phyloP scores from a whole-genome alignment of 2,113 vertebrate genomes.

The Lepus europaeus region DNA sequence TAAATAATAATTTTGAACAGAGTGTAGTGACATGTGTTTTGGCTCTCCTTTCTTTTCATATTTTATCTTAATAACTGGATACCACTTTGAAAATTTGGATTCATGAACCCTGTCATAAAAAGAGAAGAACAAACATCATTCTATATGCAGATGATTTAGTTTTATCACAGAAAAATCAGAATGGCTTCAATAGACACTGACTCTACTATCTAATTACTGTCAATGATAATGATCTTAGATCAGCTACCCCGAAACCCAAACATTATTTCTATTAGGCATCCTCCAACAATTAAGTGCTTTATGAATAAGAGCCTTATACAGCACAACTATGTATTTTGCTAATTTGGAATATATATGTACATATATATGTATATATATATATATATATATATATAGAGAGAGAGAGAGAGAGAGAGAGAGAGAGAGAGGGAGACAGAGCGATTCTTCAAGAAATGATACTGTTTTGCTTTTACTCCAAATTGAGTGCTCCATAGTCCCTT shows the following conservation, averaged over 20 bases:
- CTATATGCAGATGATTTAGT: not conserved
- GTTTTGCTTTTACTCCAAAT: conserved; percentile 10
- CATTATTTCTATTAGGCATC: conserved; percentile 51
- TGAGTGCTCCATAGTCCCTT: not conserved
- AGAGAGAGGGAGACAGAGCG: not conserved
- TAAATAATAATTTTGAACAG: not conserved
- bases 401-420: too few relatives aligned
- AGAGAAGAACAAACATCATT: conserved; percentile 11
- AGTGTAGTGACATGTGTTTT: not conserved
- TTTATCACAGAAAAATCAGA: conserved; percentile 30
- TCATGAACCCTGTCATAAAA: not conserved
- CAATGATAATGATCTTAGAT: conserved; percentile 14
- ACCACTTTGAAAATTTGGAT: conserved; percentile 28
- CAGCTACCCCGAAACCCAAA: not conserved
- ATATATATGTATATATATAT: not conserved
- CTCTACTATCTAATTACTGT: conserved; percentile 5
- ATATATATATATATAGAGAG: not conserved
- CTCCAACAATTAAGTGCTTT: conserved; percentile 23
- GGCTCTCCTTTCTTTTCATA: not conserved
- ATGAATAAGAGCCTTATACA: not conserved
- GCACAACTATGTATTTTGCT: not conserved
- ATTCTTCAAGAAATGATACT: not conserved
- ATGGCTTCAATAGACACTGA: not conserved
- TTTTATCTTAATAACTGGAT: not conserved
- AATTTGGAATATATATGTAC: not conserved